These are phyloP conservation scores for Albula goreensis DNA, from an alignment of 2,113 vertebrate genomes.

Conservation along the genomic window DNA sequence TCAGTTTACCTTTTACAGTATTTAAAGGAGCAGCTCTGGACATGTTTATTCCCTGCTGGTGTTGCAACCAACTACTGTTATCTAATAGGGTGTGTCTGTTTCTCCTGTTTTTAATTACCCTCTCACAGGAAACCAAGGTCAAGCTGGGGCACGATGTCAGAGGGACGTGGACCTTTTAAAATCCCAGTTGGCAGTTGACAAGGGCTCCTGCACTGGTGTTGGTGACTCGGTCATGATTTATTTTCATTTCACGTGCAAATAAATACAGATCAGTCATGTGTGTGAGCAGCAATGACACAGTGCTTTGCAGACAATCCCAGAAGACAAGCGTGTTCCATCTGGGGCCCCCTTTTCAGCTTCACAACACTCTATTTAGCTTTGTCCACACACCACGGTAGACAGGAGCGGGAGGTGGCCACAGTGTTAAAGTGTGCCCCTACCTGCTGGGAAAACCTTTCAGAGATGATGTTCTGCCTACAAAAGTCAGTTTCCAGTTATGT, in stretches of 20 bases:
- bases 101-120: not conserved
- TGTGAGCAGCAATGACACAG: not conserved
- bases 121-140: not conserved
- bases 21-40: not conserved
- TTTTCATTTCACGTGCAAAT: not conserved
- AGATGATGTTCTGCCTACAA: not conserved
- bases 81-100: not conserved
- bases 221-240: not conserved
- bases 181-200: not conserved
- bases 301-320: not conserved
- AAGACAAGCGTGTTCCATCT: not conserved
- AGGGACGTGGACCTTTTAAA: not conserved
- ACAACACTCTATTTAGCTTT: slow-evolving; percentile 7
- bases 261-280: not conserved
- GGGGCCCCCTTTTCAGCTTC: not conserved
- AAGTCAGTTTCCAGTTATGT: slow-evolving; percentile 8
- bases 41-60: not conserved
- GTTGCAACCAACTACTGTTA: not conserved
- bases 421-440: not conserved
- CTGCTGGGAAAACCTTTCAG: not conserved
- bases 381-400: not conserved
- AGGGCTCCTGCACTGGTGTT: not conserved
- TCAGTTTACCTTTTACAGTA: not conserved
- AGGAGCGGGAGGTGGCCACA: not conserved
- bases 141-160: not conserved